phyloP scores from a whole-genome alignment of 2,888 invertebrate genomes.

The Pteria penguin region DNA sequence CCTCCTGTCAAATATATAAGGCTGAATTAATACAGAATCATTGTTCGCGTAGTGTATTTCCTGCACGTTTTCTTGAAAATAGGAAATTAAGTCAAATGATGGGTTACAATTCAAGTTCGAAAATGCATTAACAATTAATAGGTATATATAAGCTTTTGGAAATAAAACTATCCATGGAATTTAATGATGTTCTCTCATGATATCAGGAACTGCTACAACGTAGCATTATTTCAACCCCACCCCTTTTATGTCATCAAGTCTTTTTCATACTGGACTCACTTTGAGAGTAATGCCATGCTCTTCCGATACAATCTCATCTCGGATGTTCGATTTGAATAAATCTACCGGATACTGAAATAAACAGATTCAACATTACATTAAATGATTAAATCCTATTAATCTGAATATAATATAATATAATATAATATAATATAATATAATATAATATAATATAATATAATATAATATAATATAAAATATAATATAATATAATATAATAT shows the following conservation, averaged over 20 bases:
- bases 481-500: background rate
- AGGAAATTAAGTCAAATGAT: background rate
- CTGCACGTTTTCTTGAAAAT: background rate
- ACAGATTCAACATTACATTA: too few relatives aligned
- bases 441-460: background rate
- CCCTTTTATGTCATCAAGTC: too few relatives aligned
- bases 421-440: too few relatives aligned
- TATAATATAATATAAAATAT: background rate
- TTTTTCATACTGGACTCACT: too few relatives aligned
- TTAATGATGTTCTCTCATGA: too few relatives aligned
- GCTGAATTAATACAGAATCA: background rate
- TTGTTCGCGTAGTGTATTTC: background rate
- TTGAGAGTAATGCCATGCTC: slow-evolving; percentile 63
- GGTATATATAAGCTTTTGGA: too few relatives aligned
- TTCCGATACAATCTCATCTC: slow-evolving; percentile 58
- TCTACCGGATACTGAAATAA: slow-evolving; percentile 61
- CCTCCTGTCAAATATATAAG: slow-evolving; percentile 70
- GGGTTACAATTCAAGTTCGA: background rate
- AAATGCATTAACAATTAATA: too few relatives aligned
- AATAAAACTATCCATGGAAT: too few relatives aligned
- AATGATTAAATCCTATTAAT: too few relatives aligned
- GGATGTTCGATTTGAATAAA: slow-evolving; percentile 55
- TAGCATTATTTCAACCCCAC: too few relatives aligned
- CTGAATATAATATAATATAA: too few relatives aligned
- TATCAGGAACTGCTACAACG: too few relatives aligned